These are phyloP conservation scores for Nomada fabriciana DNA, from an alignment of 2,888 invertebrate genomes.

Conservation along the genomic window DNA sequence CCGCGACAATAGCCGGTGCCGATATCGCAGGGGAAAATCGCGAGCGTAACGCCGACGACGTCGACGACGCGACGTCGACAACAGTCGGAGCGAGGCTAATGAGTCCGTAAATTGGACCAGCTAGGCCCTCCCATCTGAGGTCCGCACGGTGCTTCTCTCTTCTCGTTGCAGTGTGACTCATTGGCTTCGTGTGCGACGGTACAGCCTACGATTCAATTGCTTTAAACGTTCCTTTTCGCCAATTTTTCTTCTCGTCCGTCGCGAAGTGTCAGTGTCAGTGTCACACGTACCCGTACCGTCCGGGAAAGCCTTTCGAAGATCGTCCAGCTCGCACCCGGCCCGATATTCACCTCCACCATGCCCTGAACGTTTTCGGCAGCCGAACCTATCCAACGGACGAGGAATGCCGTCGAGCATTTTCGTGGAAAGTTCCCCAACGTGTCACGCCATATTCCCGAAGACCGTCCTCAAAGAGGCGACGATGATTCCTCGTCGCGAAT, in stretches of 20 bases:
- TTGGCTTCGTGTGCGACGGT: constrained; percentile 65
- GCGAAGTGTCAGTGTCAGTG: constrained; percentile 49
- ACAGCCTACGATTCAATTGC: constrained; percentile 46
- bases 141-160: constrained; percentile 71
- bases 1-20: constrained; percentile 44
- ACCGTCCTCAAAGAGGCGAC: background rate
- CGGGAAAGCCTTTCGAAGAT: background rate
- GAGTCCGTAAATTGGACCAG: constrained; percentile 82
- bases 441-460: background rate
- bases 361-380: too few species aligned
- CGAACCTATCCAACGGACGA: background rate
- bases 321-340: background rate
- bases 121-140: constrained; percentile 73
- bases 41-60: constrained; percentile 49
- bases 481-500: background rate
- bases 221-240: constrained; percentile 35
- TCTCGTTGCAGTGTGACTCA: constrained; percentile 71
- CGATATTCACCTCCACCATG: background rate
- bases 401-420: background rate
- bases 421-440: background rate
- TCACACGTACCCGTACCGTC: constrained; percentile 1
- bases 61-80: constrained; percentile 66
- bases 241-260: constrained; percentile 27
- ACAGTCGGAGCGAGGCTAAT: constrained; percentile 75
- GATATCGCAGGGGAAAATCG: constrained; percentile 47